A percentile compares a stretch with the other conserved stretches of the same genome.
Conservation (phyloP, 2,888 invertebrate genomes). For the Agrochola lota region DNA sequence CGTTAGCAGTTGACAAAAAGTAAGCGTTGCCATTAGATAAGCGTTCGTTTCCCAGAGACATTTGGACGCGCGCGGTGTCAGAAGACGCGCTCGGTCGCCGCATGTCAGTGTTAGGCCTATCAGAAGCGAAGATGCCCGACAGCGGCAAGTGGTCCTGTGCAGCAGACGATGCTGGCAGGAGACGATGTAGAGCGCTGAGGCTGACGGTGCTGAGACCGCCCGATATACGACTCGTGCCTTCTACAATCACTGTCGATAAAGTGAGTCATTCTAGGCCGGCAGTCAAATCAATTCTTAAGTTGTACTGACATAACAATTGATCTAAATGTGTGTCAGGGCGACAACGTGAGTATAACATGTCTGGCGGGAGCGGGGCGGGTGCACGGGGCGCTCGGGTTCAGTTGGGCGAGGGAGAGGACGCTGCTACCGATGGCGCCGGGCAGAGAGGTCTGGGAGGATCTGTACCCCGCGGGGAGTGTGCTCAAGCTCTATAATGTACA, state of each 20-base stretch:
- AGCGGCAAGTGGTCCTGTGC: constrained; percentile 95
- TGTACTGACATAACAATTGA: neutral
- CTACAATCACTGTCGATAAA: constrained; percentile 93
- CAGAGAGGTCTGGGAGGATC: constrained; percentile 95
- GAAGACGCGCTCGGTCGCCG: constrained; percentile 86
- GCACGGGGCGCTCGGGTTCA: constrained; percentile 93
- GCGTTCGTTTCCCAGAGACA: constrained; percentile 86
- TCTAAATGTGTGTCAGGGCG: neutral
- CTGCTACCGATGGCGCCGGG: constrained; percentile 93
- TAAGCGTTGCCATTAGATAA: neutral
- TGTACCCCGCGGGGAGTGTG: constrained; percentile 95
- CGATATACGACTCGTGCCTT: constrained; percentile 92
- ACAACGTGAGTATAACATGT: constrained; percentile 91
- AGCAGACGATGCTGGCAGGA: constrained; percentile 92
- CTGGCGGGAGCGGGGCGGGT: constrained; percentile 92
- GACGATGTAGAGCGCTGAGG: constrained; percentile 92
- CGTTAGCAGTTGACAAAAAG: neutral
- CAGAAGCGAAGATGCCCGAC: constrained; percentile 93
- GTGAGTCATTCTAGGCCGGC: constrained; percentile 78
- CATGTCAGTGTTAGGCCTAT: constrained; percentile 93
- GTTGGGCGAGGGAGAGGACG: constrained; percentile 95
- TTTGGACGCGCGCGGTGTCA: constrained; percentile 92
- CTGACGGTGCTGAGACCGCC: constrained; percentile 92
- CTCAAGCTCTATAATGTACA: constrained; percentile 94
- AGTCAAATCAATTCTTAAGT: neutral